Conservation (phyloP, 2,797 vertebrate species). For the Neoniphon sammara region DNA sequence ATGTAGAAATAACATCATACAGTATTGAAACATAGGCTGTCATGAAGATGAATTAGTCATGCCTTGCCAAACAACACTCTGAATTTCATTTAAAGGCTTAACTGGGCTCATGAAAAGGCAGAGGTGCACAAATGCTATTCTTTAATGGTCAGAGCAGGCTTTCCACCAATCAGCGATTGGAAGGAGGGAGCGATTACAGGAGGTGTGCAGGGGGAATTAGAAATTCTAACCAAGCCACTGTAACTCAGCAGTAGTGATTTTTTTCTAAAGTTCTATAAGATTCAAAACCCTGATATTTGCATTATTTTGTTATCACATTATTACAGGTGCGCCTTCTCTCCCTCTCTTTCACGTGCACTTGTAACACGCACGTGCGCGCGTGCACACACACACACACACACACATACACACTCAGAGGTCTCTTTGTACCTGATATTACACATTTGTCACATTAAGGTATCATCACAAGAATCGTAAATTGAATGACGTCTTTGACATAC, state of each 20-base stretch:
- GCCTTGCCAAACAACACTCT: slow-evolving; percentile 28
- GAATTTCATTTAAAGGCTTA: slow-evolving; percentile 20
- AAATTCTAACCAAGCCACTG: slow-evolving; percentile 26
- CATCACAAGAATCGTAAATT: background rate
- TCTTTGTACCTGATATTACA: slow-evolving; percentile 6
- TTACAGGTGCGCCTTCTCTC: slow-evolving; percentile 15
- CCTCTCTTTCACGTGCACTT: slow-evolving; percentile 13
- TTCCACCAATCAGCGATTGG: slow-evolving; percentile 9
- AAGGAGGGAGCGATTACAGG: slow-evolving; percentile 23
- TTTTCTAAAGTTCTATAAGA: slow-evolving; percentile 26
- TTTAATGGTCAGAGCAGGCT: slow-evolving; percentile 30
- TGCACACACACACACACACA: slow-evolving; percentile 5
- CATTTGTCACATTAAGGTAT: background rate
- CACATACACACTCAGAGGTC: background rate
- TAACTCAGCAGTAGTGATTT: slow-evolving; percentile 6
- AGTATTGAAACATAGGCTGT: slow-evolving; percentile 19
- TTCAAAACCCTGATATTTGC: slow-evolving; percentile 53
- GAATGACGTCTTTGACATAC: background rate
- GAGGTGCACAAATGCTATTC: slow-evolving; percentile 18
- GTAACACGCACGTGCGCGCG: slow-evolving; percentile 3
- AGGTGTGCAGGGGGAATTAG: slow-evolving; percentile 16
- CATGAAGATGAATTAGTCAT: slow-evolving; percentile 16
- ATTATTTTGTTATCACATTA: slow-evolving; percentile 19
- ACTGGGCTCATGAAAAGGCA: slow-evolving; percentile 23
- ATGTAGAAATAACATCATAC: slow-evolving; percentile 3